Evolutionary conservation across 2,888 invertebrate genomes (phyloP).

Genomic region (Leuctra nigra): DNA sequence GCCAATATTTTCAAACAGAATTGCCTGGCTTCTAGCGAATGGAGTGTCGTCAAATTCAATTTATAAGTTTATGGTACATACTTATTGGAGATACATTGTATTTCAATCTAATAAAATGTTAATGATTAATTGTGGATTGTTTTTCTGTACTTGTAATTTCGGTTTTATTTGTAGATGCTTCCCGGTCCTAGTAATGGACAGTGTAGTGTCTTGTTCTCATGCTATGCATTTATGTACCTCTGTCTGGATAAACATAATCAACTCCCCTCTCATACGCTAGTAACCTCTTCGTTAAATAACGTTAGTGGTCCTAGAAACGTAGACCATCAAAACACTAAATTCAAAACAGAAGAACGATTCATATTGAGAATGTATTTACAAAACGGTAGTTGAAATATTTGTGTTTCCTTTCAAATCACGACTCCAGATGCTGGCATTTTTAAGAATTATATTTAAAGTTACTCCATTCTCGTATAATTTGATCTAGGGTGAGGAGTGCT

Average conservation of each 20-base stretch:
- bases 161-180: constrained; percentile 7
- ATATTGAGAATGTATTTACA: neutral
- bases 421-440: neutral
- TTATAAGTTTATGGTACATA: too few species aligned
- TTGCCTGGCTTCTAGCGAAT: too few species aligned
- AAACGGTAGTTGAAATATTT: neutral
- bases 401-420: neutral
- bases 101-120: too few species aligned
- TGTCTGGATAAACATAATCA: constrained; percentile 3
- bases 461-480: too few species aligned
- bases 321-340: neutral
- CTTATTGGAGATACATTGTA: too few species aligned
- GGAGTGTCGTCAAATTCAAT: too few species aligned
- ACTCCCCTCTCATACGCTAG: neutral
- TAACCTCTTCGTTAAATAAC: neutral
- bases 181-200: neutral
- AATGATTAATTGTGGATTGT: too few species aligned
- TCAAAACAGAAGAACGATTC: neutral
- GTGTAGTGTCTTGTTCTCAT: neutral
- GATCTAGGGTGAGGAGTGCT: too few species aligned
- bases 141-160: too few species aligned
- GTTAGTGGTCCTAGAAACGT: constrained; percentile 2
- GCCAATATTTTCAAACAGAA: too few species aligned
- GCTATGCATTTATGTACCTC: neutral
- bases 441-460: neutral